Base-by-base conservation (phyloP, 2,797 vertebrate genomes). In the Leptoclinus maculatus region DNA sequence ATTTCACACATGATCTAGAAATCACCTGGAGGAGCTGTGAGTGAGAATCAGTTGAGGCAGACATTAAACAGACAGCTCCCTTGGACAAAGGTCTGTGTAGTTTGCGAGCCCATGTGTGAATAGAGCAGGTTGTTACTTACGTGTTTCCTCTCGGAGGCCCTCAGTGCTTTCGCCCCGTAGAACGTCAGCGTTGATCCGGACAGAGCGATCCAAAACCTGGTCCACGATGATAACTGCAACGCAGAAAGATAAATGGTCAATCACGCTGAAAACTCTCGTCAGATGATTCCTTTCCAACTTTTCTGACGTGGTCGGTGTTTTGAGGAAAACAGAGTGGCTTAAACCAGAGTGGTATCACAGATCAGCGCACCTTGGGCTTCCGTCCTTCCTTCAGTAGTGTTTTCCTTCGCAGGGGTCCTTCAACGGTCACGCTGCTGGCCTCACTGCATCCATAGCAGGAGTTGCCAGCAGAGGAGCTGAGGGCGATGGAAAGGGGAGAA, bases 91-190 rank as follows among this genome's bases (percentile, higher is more conserved):
- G 41, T 47, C 16, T 21, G 17, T 47, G 45, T 19, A 47, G 7
- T 3, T 19, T 47, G 2, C 6, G 5, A 21, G 9, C 14, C 41
- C 41, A 2, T 7, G 21, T 23, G 47, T 51, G 47, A 49, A 9
- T n/a, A 23, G 2, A 51, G 49, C n/a, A 23, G 47, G 8, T 21
- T 51, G 47, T 13, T 14, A 17, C 96, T 95, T 91, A 99, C 98
- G 25, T 99, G 97, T 89, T 98, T 99, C 90, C 98, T 96, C 92
- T 99, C 98, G 64, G 96, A 97, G 72, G 97, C 97, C 89, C 97
- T 93, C 88, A 99, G 94, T 34, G 98, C 96, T 93, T 99, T 99
- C 25, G 97, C 97, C 77, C 96, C 96, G 0, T 96, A 99, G 87
- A 98, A 99, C 3, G 96, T 95, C 71, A 99, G 96, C 19, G 96